Evolutionary conservation across 23 tunicate species (phyloP), one percentile per base, ranked within the genome.

Genomic region (Diplosoma virens): DNA sequence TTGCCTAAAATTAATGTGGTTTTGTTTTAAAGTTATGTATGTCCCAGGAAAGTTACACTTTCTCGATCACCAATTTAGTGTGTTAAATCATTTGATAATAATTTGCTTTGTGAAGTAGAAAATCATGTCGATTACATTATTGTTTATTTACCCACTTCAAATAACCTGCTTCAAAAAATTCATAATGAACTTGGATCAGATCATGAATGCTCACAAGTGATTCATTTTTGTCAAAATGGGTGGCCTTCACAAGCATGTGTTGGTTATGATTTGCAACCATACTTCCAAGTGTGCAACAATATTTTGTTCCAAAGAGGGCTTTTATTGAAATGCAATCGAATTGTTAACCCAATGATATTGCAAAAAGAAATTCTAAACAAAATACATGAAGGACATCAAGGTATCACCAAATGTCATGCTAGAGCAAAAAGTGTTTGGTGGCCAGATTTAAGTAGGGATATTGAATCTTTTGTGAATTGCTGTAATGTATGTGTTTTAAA

Each of bases 41-140:
- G 18, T 60, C 23, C 77, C 80, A 25, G 80, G 80, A 17, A 75
- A 59, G n/a, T n/a, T n/a, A n/a, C n/a, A n/a, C n/a, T n/a, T n/a
- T n/a, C n/a, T n/a, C n/a, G n/a, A n/a, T n/a, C n/a, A n/a, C n/a
- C n/a, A n/a, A n/a, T n/a, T n/a, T n/a, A n/a, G n/a, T n/a, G n/a
- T n/a, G n/a, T n/a, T n/a, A n/a, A n/a, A n/a, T n/a, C n/a, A n/a
- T n/a, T n/a, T n/a, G n/a, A n/a, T n/a, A n/a, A n/a, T n/a, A n/a
- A n/a, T n/a, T n/a, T n/a, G n/a, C n/a, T n/a, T n/a, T n/a, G n/a
- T n/a, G n/a, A n/a, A n/a, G n/a, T n/a, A n/a, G n/a, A n/a, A n/a
- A n/a, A n/a, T n/a, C n/a, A n/a, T n/a, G n/a, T n/a, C n/a, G n/a
- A n/a, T n/a, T n/a, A n/a, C n/a, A n/a, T n/a, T n/a, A n/a, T n/a